These are phyloP conservation scores for Tachina grossa DNA, from an alignment of 2,888 invertebrate species.

Conservation along the genomic window DNA sequence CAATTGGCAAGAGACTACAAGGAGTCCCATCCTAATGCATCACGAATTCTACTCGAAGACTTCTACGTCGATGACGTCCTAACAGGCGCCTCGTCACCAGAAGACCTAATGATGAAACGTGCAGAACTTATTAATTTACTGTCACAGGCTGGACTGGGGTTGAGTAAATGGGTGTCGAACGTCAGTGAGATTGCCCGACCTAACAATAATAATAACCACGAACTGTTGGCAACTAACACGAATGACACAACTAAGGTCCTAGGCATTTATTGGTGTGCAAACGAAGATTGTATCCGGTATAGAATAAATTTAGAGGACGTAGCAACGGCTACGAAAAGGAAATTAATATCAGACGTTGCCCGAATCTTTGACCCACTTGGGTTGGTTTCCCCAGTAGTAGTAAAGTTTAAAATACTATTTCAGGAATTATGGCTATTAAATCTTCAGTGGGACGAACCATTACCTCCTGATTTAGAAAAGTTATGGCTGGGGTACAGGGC, in stretches of 20 bases:
- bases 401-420: conserved; percentile 53
- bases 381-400: conserved; percentile 30
- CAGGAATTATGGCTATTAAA: conserved; percentile 67
- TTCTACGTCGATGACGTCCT: too few species aligned
- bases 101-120: conserved; percentile 20
- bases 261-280: conserved; percentile 61
- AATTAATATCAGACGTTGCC: conserved; percentile 38
- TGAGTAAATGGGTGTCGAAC: conserved; percentile 41
- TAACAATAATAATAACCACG: background rate
- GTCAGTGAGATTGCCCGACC: background rate
- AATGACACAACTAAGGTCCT: too few species aligned
- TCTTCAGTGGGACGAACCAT: conserved; percentile 63
- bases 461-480: conserved; percentile 33
- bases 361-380: conserved; percentile 49
- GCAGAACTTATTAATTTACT: conserved; percentile 2
- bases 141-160: conserved; percentile 7
- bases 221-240: background rate
- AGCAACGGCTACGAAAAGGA: conserved; percentile 16
- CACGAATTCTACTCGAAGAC: too few species aligned
- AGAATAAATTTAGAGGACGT: background rate
- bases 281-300: conserved; percentile 47
- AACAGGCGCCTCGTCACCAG: background rate
- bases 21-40: too few species aligned
- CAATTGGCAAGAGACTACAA: too few species aligned
- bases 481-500: too few species aligned